Percentiles rank a stretch among this genome's conserved stretches.
phyloP scores from a whole-genome alignment of 2,113 vertebrate genomes.

The Lasiurus cinereus region DNA sequence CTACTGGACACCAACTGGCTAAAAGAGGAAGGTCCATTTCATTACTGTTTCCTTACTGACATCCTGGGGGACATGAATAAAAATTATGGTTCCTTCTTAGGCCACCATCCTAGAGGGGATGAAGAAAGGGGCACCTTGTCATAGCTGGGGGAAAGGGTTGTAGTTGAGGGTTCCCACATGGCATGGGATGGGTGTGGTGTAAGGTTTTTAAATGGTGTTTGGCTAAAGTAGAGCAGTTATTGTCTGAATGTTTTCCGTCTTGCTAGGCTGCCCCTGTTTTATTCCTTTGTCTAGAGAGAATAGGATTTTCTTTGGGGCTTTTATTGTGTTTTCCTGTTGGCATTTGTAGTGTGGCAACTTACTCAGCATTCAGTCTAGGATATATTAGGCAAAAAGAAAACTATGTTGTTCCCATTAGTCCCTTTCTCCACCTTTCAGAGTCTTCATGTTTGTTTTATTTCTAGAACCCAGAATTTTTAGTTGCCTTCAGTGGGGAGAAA shows the following conservation, averaged over 20 bases:
- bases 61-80: neutral
- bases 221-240: neutral
- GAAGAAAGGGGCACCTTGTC: neutral
- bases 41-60: neutral
- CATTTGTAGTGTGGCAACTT: neutral
- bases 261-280: neutral
- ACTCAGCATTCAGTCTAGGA: neutral
- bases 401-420: neutral
- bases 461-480: neutral
- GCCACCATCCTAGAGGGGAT: too few species aligned
- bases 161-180: neutral
- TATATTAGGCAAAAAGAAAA: neutral
- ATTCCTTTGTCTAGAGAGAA: neutral
- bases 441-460: neutral
- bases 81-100: neutral
- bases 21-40: neutral
- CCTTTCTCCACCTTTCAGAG: neutral
- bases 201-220: neutral
- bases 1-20: too few species aligned
- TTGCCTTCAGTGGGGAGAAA: neutral
- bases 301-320: neutral
- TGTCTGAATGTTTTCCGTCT: neutral
- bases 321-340: neutral
- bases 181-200: too few species aligned
- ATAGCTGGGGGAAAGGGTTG: neutral